Evolutionary conservation across 2,888 invertebrate genomes (phyloP).

Genomic region (Aproaerema taeniolella): DNA sequence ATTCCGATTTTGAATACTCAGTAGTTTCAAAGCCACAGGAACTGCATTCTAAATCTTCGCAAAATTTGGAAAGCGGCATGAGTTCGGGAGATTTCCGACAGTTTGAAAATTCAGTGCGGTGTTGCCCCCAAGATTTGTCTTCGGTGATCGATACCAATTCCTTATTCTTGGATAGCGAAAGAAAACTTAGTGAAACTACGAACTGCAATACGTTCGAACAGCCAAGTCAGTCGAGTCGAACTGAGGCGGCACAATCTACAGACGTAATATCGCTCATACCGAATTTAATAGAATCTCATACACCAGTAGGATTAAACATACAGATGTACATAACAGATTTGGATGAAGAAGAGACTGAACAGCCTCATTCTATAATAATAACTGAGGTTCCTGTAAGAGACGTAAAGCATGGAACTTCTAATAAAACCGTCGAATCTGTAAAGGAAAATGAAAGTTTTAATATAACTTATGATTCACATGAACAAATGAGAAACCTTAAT

Average conservation of each 20-base stretch:
- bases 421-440: slow-evolving; percentile 1
- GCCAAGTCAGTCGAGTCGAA: slow-evolving; percentile 28
- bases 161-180: slow-evolving; percentile 45
- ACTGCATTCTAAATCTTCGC: slow-evolving; percentile 40
- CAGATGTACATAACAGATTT: slow-evolving; percentile 45
- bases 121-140: slow-evolving; percentile 54
- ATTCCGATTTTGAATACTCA: slow-evolving; percentile 54
- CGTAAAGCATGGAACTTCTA: slow-evolving; percentile 14
- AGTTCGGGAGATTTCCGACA: slow-evolving; percentile 50
- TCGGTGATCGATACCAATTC: slow-evolving; percentile 51
- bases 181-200: slow-evolving; percentile 39
- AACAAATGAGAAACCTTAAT: slow-evolving; percentile 31
- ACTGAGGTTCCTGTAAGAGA: slow-evolving; percentile 52
- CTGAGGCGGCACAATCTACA: slow-evolving; percentile 29
- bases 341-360: slow-evolving; percentile 62
- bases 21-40: slow-evolving; percentile 50
- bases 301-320: slow-evolving; percentile 6
- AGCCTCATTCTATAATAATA: slow-evolving; percentile 66
- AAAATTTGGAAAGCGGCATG: slow-evolving; percentile 42
- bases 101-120: slow-evolving; percentile 48
- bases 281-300: slow-evolving; percentile 55
- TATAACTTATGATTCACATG: slow-evolving; percentile 39
- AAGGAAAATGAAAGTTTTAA: slow-evolving; percentile 36
- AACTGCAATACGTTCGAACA: slow-evolving; percentile 30
- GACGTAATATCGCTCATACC: slow-evolving; percentile 43